phyloP scores from a whole-genome alignment of 2,797 vertebrate genomes.

The Manis javanica region DNA sequence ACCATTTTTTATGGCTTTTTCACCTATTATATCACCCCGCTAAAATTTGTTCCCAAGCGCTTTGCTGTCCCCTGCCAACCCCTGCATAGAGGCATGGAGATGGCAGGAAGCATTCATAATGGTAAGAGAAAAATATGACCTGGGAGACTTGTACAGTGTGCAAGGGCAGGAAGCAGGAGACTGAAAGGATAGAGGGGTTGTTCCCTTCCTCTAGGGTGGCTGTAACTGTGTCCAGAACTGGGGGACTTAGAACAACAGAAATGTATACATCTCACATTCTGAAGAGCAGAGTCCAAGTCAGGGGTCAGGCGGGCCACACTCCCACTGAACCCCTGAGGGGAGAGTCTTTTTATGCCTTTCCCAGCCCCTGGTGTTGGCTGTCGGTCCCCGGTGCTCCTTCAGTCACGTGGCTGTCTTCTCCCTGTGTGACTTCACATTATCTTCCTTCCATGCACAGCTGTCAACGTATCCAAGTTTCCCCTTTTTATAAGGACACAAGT shows the following conservation, averaged over 20 bases:
- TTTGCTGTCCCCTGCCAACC: neutral
- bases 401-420: neutral
- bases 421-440: neutral
- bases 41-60: neutral
- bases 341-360: neutral
- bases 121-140: neutral
- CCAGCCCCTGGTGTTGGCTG: neutral
- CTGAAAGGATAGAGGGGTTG: fast-evolving
- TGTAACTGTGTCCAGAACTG: fast-evolving
- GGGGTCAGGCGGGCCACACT: neutral
- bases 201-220: neutral
- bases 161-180: too few species aligned
- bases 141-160: fast-evolving
- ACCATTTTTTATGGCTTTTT: neutral
- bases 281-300: neutral
- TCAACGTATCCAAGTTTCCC: neutral
- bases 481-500: neutral
- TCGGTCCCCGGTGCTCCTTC: neutral
- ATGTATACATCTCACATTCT: neutral
- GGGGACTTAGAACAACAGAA: neutral
- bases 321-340: neutral
- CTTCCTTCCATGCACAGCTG: neutral
- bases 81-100: neutral
- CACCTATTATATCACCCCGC: neutral
- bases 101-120: neutral